These are phyloP conservation scores for Microcebus ravelobensis DNA, from an alignment of 2,113 vertebrate genomes.

Conservation along the genomic window DNA sequence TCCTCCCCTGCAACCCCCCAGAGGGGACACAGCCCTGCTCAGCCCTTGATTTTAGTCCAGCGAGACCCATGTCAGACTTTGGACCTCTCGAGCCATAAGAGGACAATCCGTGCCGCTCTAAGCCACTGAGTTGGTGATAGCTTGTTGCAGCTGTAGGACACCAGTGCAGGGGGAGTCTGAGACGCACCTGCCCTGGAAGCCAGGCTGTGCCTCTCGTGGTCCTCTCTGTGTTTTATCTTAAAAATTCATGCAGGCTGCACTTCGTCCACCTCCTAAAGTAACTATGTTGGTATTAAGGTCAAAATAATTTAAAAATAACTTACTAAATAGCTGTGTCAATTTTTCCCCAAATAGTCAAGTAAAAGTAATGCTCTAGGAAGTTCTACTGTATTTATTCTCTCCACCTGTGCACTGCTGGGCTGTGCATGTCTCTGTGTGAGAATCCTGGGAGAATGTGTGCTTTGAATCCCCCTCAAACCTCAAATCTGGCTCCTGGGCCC, in stretches of 20 bases:
- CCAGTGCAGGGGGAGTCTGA: background rate
- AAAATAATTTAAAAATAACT: background rate
- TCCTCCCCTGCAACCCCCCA: background rate
- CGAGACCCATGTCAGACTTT: background rate
- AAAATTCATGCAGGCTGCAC: background rate
- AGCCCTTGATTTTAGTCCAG: background rate
- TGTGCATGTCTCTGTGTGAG: too few species aligned
- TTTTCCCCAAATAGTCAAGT: background rate
- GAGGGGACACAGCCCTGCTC: background rate
- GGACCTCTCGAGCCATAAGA: background rate
- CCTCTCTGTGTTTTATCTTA: background rate
- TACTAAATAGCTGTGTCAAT: background rate
- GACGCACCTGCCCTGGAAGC: too few species aligned
- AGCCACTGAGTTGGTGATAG: background rate
- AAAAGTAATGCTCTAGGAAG: background rate
- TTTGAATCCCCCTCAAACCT: too few species aligned
- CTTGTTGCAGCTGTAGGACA: background rate
- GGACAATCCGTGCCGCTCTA: background rate
- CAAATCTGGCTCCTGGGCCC: too few species aligned
- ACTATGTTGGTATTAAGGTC: background rate
- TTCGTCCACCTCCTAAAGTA: background rate
- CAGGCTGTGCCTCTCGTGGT: background rate
- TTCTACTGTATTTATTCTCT: background rate
- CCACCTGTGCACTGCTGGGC: too few species aligned
- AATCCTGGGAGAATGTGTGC: too few species aligned